A percentile compares a stretch with the other conserved stretches of the same genome.
phyloP scores from a whole-genome alignment of 2,888 invertebrate genomes.

The Chromoteleia sp. region DNA sequence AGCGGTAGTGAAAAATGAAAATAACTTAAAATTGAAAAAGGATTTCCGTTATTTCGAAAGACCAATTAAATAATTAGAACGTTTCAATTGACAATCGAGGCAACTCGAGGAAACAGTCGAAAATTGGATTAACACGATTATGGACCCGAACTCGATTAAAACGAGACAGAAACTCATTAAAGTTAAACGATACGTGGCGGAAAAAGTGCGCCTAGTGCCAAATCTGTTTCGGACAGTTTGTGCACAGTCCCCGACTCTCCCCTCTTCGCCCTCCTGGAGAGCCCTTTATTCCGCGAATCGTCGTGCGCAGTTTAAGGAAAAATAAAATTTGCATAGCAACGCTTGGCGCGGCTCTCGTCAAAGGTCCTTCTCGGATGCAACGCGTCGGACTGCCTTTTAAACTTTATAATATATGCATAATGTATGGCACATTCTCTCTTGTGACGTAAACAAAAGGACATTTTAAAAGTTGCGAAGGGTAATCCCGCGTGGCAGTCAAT shows the following conservation, averaged over 20 bases:
- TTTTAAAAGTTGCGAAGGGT: conserved; percentile 25
- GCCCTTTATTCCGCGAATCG: neutral
- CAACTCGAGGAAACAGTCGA: conserved; percentile 30
- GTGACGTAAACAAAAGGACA: conserved; percentile 29
- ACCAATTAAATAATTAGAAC: conserved; percentile 36
- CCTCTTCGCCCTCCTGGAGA: neutral
- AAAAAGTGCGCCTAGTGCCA: conserved; percentile 13
- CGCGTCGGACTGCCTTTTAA: conserved; percentile 22
- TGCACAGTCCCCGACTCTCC: no score
- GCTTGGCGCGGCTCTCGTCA: conserved; percentile 3
- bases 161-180: conserved; percentile 50
- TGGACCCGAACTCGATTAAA: conserved; percentile 39
- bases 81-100: conserved; percentile 37
- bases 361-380: conserved; percentile 8
- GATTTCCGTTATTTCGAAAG: neutral
- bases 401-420: conserved; percentile 43
- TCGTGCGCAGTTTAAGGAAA: conserved; percentile 19
- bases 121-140: conserved; percentile 49
- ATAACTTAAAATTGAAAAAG: conserved; percentile 2
- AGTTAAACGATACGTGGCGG: conserved; percentile 29
- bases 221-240: conserved; percentile 39
- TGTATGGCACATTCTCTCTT: neutral
- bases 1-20: no score
- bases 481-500: conserved; percentile 33
- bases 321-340: conserved; percentile 43